These are phyloP conservation scores for Tridacna gigas DNA, from an alignment of 2,888 invertebrate species.

Conservation along the genomic window DNA sequence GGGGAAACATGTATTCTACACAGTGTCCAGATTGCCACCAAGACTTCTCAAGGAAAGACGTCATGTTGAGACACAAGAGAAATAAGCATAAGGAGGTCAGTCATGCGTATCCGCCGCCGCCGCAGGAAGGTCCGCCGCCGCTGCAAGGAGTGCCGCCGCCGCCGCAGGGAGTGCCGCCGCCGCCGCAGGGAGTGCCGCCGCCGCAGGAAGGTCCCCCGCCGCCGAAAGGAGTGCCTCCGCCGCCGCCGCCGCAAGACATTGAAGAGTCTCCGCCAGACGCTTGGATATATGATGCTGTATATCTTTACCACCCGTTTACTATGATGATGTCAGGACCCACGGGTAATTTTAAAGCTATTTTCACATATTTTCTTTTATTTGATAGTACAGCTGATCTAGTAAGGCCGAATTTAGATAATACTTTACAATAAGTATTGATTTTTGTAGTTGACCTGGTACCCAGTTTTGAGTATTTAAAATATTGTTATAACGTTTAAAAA, in stretches of 20 bases:
- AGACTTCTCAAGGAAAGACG: conserved; percentile 29
- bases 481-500: too few species aligned
- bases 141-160: too few species aligned
- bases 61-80: conserved; percentile 24
- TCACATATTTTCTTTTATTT: conserved; percentile 10
- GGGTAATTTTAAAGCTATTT: not conserved
- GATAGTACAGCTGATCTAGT: not conserved
- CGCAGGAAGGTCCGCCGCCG: conserved; percentile 26
- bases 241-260: not conserved
- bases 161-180: too few species aligned
- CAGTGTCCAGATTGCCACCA: conserved; percentile 38
- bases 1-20: conserved; percentile 33
- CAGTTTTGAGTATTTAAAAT: too few species aligned
- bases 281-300: not conserved
- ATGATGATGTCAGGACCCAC: conserved; percentile 42
- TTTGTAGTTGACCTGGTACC: too few species aligned
- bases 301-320: conserved; percentile 29
- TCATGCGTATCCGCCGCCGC: conserved; percentile 12
- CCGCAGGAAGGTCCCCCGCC: too few species aligned
- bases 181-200: not conserved
- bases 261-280: not conserved
- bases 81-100: conserved; percentile 12
- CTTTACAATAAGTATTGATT: too few species aligned
- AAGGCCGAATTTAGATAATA: too few species aligned
- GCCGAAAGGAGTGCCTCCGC: too few species aligned